These are phyloP conservation scores for Bilobella aurantiaca DNA, from an alignment of 1,140 invertebrate species.

Conservation along the genomic window DNA sequence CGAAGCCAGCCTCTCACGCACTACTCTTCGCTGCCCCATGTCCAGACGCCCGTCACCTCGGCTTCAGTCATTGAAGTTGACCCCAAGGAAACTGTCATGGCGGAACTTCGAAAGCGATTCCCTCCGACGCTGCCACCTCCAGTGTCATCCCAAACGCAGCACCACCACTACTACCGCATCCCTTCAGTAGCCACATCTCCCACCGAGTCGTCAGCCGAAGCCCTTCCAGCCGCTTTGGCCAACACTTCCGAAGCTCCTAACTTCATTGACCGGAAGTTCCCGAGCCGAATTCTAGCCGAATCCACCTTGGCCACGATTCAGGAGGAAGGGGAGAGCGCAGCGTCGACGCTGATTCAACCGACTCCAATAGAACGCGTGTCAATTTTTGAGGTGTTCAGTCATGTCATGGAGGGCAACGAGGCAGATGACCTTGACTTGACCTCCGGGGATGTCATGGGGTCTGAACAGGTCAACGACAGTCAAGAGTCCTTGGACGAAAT, in stretches of 20 bases:
- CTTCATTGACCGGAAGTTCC: slow-evolving; percentile 16
- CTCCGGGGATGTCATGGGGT: not conserved
- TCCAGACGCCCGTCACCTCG: not conserved
- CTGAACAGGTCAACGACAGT: no score
- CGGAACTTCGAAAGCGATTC: not conserved
- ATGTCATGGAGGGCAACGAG: not conserved
- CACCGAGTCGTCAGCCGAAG: not conserved
- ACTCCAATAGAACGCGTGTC: not conserved
- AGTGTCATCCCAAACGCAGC: not conserved
- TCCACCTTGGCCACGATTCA: slow-evolving; percentile 23
- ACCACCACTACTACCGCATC: not conserved
- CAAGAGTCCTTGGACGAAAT: not conserved
- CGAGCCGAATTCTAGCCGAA: not conserved
- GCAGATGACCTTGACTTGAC: not conserved
- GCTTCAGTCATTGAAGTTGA: not conserved
- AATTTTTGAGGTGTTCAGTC: not conserved
- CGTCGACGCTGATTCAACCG: not conserved
- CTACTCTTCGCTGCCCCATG: not conserved
- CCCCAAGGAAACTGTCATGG: not conserved
- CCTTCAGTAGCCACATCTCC: not conserved
- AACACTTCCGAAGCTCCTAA: not conserved
- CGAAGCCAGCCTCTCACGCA: not conserved
- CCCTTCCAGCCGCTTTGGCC: not conserved
- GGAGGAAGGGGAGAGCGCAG: slow-evolving; percentile 21
- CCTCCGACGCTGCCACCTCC: not conserved